Conservation (phyloP, 2,797 vertebrate genomes). For the Cossypha caffra region DNA sequence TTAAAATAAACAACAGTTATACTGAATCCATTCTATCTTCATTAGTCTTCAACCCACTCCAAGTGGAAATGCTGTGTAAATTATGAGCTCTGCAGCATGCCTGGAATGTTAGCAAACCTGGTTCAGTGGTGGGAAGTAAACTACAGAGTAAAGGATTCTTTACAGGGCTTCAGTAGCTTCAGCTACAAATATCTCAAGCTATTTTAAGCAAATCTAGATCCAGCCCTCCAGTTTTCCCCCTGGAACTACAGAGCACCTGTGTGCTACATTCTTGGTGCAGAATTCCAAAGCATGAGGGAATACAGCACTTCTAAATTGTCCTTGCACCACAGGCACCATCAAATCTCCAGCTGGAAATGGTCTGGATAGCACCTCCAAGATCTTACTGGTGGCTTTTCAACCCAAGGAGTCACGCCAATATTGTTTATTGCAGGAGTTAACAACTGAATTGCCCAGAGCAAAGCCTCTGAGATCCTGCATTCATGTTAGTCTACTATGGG, state of each 20-base stretch:
- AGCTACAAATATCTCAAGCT: background rate
- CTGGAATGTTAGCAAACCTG: slow-evolving; percentile 15
- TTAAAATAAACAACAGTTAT: background rate
- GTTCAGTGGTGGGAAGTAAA: background rate
- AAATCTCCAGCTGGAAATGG: background rate
- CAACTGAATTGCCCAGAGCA: accelerated
- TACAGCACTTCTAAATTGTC: background rate
- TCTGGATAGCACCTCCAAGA: background rate
- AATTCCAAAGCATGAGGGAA: background rate
- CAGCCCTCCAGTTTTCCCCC: background rate
- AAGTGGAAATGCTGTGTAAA: background rate
- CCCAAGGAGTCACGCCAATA: background rate
- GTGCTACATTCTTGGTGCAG: background rate
- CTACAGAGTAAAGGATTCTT: background rate
- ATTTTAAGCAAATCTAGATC: background rate
- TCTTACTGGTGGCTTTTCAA: background rate
- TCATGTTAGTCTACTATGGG: background rate
- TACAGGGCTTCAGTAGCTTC: background rate
- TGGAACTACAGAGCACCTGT: too few species aligned
- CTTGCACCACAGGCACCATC: background rate
- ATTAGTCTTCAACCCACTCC: background rate
- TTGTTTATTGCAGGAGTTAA: background rate
- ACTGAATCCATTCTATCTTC: background rate
- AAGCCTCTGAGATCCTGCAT: background rate
- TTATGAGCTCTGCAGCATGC: background rate